These are phyloP conservation scores for Malurus cyaneus DNA, from an alignment of 2,113 vertebrate species.

Conservation along the genomic window DNA sequence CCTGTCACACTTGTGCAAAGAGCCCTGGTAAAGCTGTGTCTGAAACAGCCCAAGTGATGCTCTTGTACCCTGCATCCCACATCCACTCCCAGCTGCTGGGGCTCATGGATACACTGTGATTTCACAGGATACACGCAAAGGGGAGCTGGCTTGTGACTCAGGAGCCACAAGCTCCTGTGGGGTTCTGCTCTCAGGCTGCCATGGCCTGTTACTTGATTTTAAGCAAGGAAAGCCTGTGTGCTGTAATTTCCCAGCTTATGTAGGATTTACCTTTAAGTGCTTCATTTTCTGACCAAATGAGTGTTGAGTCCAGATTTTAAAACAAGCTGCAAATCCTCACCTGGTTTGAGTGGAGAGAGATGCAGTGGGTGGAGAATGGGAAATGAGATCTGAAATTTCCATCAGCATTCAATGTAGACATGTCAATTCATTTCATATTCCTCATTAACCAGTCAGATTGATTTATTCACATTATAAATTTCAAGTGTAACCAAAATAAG, in stretches of 20 bases:
- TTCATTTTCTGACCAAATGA: not conserved
- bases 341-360: not conserved
- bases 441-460: not conserved
- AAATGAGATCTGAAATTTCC: not conserved
- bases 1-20: fast-evolving
- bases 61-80: not conserved
- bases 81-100: not conserved
- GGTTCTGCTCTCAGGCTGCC: not conserved
- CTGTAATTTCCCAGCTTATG: not conserved
- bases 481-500: not conserved
- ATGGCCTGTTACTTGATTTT: not conserved
- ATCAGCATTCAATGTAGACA: not conserved
- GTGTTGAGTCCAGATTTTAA: not conserved
- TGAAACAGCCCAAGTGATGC: not conserved
- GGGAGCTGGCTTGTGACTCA: not conserved
- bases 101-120: not conserved
- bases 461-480: not conserved
- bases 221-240: not conserved
- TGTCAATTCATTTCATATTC: not conserved
- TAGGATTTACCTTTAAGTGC: not conserved
- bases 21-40: not conserved
- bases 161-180: too few relatives aligned
- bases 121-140: not conserved
- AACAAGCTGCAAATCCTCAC: not conserved
- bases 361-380: not conserved